Evolutionary conservation across 2,797 vertebrate species (phyloP).

Genomic region (Allobates femoralis): DNA sequence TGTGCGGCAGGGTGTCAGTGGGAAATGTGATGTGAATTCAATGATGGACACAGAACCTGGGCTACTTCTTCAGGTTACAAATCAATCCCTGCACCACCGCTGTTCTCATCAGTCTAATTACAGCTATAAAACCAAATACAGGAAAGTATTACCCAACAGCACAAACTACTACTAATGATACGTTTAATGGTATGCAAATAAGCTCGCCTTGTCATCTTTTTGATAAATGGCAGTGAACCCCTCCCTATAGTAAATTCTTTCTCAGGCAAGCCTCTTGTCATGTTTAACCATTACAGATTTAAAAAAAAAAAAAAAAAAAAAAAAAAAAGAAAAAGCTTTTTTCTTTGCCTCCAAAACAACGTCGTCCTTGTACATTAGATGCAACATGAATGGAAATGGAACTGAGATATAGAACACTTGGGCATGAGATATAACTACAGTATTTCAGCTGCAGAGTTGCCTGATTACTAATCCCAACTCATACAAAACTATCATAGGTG

Average conservation of each 20-base stretch:
- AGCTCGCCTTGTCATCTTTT: background rate
- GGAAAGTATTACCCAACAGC: slow-evolving; percentile 2
- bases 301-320: background rate
- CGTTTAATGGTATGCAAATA: background rate
- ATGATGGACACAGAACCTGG: background rate
- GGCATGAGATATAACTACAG: too few relatives aligned
- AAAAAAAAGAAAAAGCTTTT: background rate
- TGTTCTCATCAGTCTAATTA: background rate
- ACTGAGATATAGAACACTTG: too few relatives aligned
- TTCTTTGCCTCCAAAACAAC: too few relatives aligned
- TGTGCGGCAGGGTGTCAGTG: background rate
- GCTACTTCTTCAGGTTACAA: background rate
- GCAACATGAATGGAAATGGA: too few relatives aligned
- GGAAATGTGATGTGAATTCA: background rate
- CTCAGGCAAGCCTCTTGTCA: background rate
- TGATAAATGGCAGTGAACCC: background rate
- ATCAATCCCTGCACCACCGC: background rate
- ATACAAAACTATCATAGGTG: too few relatives aligned
- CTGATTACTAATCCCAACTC: too few relatives aligned
- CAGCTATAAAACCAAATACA: background rate
- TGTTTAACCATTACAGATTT: background rate
- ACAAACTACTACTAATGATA: background rate
- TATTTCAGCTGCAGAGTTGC: too few relatives aligned
- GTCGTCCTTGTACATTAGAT: too few relatives aligned
- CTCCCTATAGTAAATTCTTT: background rate